These are phyloP conservation scores for Latrodectus elegans DNA, from an alignment of 2,888 invertebrate species.

Conservation along the genomic window DNA sequence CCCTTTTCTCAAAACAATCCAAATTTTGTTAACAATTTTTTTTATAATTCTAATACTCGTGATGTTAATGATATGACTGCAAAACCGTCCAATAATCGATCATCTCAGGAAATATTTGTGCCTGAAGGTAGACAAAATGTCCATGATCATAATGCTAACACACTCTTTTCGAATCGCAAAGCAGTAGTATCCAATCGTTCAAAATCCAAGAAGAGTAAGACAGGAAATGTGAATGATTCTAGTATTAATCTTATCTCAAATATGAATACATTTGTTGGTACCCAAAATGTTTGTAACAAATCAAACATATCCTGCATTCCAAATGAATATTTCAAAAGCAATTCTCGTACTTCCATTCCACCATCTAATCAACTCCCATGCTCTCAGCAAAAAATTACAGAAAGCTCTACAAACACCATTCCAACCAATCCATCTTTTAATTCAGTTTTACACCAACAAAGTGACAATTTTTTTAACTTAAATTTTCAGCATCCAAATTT, in stretches of 20 bases:
- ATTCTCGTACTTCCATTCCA: constrained; percentile 39
- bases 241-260: constrained; percentile 39
- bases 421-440: constrained; percentile 62
- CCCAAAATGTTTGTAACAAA: constrained; percentile 39
- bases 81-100: constrained; percentile 58
- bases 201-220: constrained; percentile 58
- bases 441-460: constrained; percentile 66
- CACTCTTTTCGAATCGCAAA: constrained; percentile 44
- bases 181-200: constrained; percentile 35
- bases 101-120: constrained; percentile 65
- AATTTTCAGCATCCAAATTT: constrained; percentile 69
- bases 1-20: constrained; percentile 56
- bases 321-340: constrained; percentile 61
- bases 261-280: constrained; percentile 32
- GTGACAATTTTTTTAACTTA: constrained; percentile 61
- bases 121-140: constrained; percentile 54
- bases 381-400: constrained; percentile 52
- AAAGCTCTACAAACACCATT: constrained; percentile 34
- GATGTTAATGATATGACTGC: constrained; percentile 47
- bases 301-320: constrained; percentile 47
- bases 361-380: constrained; percentile 45
- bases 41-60: constrained; percentile 39
- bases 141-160: constrained; percentile 32
- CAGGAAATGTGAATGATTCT: constrained; percentile 23
- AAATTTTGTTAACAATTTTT: constrained; percentile 57